phyloP scores from a whole-genome alignment of 1,140 invertebrate species.

The Trissolcus basalis region DNA sequence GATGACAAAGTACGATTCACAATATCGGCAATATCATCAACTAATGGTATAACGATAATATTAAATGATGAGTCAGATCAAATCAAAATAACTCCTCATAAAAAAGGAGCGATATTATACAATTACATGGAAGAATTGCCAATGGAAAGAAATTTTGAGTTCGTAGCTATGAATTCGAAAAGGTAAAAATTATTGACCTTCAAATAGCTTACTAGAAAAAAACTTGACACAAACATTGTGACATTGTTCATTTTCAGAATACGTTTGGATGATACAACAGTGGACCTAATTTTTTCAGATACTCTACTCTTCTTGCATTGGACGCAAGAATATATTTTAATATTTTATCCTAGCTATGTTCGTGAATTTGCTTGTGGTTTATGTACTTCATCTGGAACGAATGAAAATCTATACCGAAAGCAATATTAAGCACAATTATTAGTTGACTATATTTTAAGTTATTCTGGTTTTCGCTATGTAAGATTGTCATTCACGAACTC shows the following conservation, averaged over 20 bases:
- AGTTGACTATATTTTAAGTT: no score
- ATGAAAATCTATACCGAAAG: constrained; percentile 44
- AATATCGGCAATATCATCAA: constrained; percentile 61
- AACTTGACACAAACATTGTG: background rate
- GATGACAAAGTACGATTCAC: constrained; percentile 69
- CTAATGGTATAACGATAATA: constrained; percentile 62
- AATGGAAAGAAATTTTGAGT: constrained; percentile 64
- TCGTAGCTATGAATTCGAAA: constrained; percentile 66
- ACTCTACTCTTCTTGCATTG: constrained; percentile 69
- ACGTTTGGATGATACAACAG: constrained; percentile 63
- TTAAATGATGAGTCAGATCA: constrained; percentile 68
- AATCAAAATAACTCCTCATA: constrained; percentile 64
- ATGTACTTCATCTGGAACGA: constrained; percentile 58
- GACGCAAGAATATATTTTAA: constrained; percentile 69
- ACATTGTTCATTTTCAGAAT: constrained; percentile 63
- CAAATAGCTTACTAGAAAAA: background rate
- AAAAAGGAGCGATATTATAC: constrained; percentile 62
- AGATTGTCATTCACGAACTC: no score
- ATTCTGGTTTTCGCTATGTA: no score
- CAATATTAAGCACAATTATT: constrained; percentile 7
- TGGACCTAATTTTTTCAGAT: constrained; percentile 68
- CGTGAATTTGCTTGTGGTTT: constrained; percentile 72
- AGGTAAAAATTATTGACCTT: constrained; percentile 48
- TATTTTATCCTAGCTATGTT: constrained; percentile 72
- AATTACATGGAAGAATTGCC: constrained; percentile 65